Base-by-base conservation (phyloP, 2,113 vertebrate species). In the Phalacrocorax carbo region DNA sequence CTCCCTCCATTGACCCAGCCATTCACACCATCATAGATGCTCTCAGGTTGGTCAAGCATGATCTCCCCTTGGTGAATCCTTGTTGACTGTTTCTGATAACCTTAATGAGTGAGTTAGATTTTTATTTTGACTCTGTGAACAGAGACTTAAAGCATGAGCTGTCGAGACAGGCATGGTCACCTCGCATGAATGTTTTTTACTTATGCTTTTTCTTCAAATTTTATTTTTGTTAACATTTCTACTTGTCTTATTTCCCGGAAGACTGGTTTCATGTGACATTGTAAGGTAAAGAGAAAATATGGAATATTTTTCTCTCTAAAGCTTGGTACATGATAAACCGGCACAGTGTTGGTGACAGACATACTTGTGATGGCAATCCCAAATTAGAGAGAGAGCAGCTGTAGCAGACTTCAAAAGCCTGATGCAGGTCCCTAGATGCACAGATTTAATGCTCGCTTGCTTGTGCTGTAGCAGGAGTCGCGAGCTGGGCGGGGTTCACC, bases 381-480 rank as follows among this genome's bases (percentile, higher is more conserved):
- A 29, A 30, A 32, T 14, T 4, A 13, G 71, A 57, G 32, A 36
- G 46, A 15, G 32, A 38, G 38, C 38, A 4, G 57, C 71, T 14
- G 62, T 3, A 19, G 34, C 34, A 40, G 65, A 26, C 15, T 34
- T 13, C 6, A 19, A 16, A 15, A 79, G 52, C 49, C 54, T 23
- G 0, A 4, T 2, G 26, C 15, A 8, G 6, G 76, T 23, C 62
- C 42, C 34, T 2, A 0, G 34, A 2, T 15, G 75, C 13, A 2
- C 1, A 6, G 25, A 2, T 9, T 25, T 5, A 2, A 10, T 4
- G 34, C 58, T 5, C 3, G 32, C 80, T 36, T 30, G 55, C 32
- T 10, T 4, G 36, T 9, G 54, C 76, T 6, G 22, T 1, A 13
- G 70, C 68, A 32, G 34, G 25, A 5, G n/a, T 8, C 22, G 11